A percentile compares a stretch with the other conserved stretches of the same genome.
Conservation (phyloP, 53 echinoderm and acorn worm genomes). For the Actinopyga echinites region DNA sequence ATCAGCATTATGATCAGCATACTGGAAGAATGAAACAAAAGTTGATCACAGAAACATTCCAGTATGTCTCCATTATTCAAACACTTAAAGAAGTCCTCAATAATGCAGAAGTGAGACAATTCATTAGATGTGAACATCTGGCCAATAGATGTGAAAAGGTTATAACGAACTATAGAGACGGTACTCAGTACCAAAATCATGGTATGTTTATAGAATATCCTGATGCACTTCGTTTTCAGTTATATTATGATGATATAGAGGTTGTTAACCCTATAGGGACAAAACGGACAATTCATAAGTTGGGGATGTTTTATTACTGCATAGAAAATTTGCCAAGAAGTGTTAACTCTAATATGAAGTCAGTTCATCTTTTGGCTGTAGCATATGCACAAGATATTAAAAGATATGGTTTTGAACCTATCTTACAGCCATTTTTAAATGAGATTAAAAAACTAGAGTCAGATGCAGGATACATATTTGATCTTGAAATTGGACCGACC, state of each 20-base stretch:
- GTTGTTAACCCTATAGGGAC: not conserved
- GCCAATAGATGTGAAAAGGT: not conserved
- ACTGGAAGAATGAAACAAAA: not conserved
- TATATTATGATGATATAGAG: not conserved
- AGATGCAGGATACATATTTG: no score
- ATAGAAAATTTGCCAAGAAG: no score
- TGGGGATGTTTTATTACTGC: no score
- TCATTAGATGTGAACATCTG: no score
- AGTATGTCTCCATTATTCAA: not conserved
- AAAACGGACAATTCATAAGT: no score
- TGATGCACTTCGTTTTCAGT: not conserved
- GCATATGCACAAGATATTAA: no score
- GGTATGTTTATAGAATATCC: not conserved
- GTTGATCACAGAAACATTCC: not conserved
- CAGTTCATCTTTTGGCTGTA: no score
- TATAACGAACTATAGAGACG: not conserved
- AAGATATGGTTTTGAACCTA: no score
- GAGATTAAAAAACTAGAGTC: no score
- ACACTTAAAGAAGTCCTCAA: not conserved
- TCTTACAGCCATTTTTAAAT: no score
- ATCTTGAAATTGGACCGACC: no score
- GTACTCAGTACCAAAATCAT: not conserved
- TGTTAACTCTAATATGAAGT: no score
- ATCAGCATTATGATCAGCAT: not conserved
- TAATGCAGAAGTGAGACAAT: not conserved